phyloP scores from a whole-genome alignment of 2,113 vertebrate species.

The Tachysurus vachellii region DNA sequence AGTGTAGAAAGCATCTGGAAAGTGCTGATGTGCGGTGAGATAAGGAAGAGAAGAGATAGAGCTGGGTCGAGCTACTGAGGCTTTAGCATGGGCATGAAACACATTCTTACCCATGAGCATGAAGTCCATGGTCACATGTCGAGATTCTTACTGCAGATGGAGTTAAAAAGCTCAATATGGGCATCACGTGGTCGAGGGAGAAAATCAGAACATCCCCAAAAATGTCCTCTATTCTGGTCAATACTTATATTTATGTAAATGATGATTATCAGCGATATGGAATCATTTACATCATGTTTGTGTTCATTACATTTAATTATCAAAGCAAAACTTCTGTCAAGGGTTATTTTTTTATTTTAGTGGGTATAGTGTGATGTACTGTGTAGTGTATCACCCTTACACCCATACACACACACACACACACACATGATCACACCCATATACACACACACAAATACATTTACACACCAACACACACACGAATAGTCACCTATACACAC shows the following conservation, averaged over 20 bases:
- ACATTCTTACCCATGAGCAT: not conserved
- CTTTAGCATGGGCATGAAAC: not conserved
- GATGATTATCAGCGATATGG: not conserved
- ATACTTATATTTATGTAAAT: not conserved
- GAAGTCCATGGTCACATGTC: not conserved
- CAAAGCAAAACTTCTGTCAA: not conserved
- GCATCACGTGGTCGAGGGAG: not conserved
- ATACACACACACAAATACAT: too few relatives aligned
- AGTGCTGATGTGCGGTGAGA: not conserved
- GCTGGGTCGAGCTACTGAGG: not conserved
- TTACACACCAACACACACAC: too few relatives aligned
- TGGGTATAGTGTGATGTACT: too few relatives aligned
- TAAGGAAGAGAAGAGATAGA: not conserved
- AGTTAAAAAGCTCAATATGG: not conserved
- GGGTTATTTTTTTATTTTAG: too few relatives aligned
- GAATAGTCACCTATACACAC: too few relatives aligned
- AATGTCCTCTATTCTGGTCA: not conserved
- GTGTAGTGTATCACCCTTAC: too few relatives aligned
- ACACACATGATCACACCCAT: too few relatives aligned
- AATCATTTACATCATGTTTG: not conserved
- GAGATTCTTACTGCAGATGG: not conserved
- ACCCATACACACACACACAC: too few relatives aligned
- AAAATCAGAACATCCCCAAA: not conserved
- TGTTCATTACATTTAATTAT: not conserved
- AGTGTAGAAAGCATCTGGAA: not conserved